A percentile compares a stretch with the other conserved stretches of the same genome.
Conservation (phyloP, 92 coral and sea anemone genomes). For the Actinernus sp. region DNA sequence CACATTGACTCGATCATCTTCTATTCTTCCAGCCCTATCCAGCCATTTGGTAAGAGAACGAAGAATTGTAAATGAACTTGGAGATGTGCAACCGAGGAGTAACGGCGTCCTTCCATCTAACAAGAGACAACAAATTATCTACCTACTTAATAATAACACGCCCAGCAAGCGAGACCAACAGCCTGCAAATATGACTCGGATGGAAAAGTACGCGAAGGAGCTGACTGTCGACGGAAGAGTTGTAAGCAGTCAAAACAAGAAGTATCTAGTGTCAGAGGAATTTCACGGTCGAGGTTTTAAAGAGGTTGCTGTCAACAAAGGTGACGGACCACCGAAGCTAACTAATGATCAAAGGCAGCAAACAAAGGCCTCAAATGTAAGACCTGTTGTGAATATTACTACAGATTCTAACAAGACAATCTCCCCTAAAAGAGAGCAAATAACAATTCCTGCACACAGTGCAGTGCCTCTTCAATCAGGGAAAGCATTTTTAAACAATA, state of each 20-base stretch:
- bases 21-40: conserved; percentile 1
- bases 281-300: conserved; percentile 55
- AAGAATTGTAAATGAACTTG: conserved; percentile 36
- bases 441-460: neutral
- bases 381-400: no score
- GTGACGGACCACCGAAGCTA: conserved; percentile 68
- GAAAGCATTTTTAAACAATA: neutral
- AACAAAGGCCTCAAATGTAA: neutral
- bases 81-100: conserved; percentile 19
- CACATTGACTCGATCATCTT: neutral
- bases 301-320: conserved; percentile 72
- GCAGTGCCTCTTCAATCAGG: neutral
- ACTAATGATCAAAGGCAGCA: neutral
- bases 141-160: conserved; percentile 34
- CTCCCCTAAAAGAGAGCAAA: neutral
- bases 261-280: conserved; percentile 28
- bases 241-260: conserved; percentile 4
- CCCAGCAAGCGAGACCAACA: conserved; percentile 60
- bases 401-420: neutral
- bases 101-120: conserved; percentile 29
- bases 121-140: conserved; percentile 79
- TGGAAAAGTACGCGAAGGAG: conserved; percentile 77
- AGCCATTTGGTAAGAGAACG: conserved; percentile 10
- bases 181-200: conserved; percentile 39
- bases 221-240: conserved; percentile 75